Percentiles rank a stretch among this genome's conserved stretches.
These are phyloP conservation scores for Eufriesea mexicana DNA, from an alignment of 1,140 invertebrate genomes.

Conservation along the genomic window DNA sequence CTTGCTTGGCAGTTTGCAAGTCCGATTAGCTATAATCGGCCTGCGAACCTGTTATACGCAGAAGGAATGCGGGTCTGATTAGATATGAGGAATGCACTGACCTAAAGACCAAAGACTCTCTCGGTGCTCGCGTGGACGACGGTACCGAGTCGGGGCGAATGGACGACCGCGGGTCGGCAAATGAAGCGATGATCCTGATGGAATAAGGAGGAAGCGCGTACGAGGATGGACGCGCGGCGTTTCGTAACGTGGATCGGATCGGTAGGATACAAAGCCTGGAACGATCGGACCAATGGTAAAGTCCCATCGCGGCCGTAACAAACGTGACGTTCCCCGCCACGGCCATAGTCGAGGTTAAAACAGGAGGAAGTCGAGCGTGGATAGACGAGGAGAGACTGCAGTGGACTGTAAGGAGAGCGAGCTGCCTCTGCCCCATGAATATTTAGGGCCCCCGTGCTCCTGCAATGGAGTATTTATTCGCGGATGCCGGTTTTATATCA, in stretches of 20 bases:
- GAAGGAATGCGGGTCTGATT: too few species aligned
- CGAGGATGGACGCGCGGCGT: conserved; percentile 31
- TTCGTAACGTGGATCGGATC: conserved; percentile 57
- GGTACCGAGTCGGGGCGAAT: too few species aligned
- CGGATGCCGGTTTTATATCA: conserved; percentile 70
- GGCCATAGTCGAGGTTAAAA: conserved; percentile 41
- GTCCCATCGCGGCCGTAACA: conserved; percentile 39
- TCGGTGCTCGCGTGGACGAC: too few species aligned
- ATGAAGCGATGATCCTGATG: conserved; percentile 1
- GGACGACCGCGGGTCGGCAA: too few species aligned
- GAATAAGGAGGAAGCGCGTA: background rate
- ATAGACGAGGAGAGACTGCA: conserved; percentile 12
- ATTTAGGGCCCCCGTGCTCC: conserved; percentile 65
- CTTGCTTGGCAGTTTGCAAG: too few species aligned
- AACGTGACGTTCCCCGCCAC: conserved; percentile 48
- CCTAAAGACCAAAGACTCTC: too few species aligned
- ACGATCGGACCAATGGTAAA: conserved; percentile 47
- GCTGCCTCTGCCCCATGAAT: conserved; percentile 60
- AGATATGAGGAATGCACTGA: too few species aligned
- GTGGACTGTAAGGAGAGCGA: conserved; percentile 48
- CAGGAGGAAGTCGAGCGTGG: conserved; percentile 24
- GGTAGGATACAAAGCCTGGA: conserved; percentile 35
- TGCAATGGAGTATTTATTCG: conserved; percentile 72
- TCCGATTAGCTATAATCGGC: too few species aligned
- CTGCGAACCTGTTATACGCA: too few species aligned